Evolutionary conservation across 2,113 vertebrate genomes (phyloP).

Genomic region (Chaenocephalus aceratus): DNA sequence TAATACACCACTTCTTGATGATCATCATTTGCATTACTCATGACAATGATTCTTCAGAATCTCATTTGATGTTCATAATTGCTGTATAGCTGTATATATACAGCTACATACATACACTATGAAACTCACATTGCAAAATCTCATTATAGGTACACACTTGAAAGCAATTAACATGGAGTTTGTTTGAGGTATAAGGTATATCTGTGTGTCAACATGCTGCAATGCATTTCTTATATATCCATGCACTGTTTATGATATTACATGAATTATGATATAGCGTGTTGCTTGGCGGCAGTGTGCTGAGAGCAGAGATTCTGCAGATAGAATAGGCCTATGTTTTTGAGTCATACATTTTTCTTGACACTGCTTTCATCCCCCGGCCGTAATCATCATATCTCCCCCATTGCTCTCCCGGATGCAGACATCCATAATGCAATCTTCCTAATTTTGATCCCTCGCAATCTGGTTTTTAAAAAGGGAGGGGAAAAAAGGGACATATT

Average conservation of each 20-base stretch:
- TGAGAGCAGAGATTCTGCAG: slow-evolving; percentile 81
- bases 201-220: slow-evolving; percentile 52
- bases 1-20: slow-evolving; percentile 60
- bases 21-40: slow-evolving; percentile 68
- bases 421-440: slow-evolving; percentile 89
- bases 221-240: slow-evolving; percentile 46
- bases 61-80: slow-evolving; percentile 73
- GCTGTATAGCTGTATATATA: slow-evolving; percentile 29
- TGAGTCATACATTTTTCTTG: slow-evolving; percentile 86
- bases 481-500: slow-evolving; percentile 84
- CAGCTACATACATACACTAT: slow-evolving; percentile 39
- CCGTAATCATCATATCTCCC: slow-evolving; percentile 87
- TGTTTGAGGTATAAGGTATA: slow-evolving; percentile 56
- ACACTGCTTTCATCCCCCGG: slow-evolving; percentile 86
- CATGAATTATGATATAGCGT: slow-evolving; percentile 69
- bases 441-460: slow-evolving; percentile 89
- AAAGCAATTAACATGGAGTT: slow-evolving; percentile 66
- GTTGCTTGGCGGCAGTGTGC: slow-evolving; percentile 66
- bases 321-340: slow-evolving; percentile 83
- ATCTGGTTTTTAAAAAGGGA: slow-evolving; percentile 89
- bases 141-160: slow-evolving; percentile 49
- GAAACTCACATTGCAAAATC: slow-evolving; percentile 52
- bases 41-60: slow-evolving; percentile 63
- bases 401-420: slow-evolving; percentile 88
- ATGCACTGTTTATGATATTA: slow-evolving; percentile 60